Evolutionary conservation across 2,888 invertebrate species (phyloP).

Genomic region (Philereme vetulata): DNA sequence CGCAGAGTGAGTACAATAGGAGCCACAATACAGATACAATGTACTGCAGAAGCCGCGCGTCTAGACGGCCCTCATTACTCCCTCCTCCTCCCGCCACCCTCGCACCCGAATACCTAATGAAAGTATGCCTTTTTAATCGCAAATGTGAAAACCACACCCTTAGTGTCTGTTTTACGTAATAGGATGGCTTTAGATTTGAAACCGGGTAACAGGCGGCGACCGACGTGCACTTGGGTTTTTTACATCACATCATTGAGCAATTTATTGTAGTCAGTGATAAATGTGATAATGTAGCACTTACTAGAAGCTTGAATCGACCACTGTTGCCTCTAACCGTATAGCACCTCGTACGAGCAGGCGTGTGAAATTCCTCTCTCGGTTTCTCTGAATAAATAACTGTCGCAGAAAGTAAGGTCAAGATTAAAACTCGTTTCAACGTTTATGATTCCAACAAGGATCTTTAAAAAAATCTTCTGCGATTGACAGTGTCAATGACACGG

Average conservation of each 20-base stretch:
- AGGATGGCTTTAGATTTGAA: not conserved
- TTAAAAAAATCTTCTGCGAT: slow-evolving; percentile 28
- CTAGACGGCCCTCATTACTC: slow-evolving; percentile 74
- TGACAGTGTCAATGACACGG: slow-evolving; percentile 39
- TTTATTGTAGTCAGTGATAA: not conserved
- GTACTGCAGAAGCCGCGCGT: slow-evolving; percentile 62
- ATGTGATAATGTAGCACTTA: not conserved
- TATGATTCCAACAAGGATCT: slow-evolving; percentile 22
- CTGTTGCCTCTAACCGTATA: slow-evolving; percentile 16
- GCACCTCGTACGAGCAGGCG: slow-evolving; percentile 10
- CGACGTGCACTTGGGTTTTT: too few species aligned
- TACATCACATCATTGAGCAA: too few species aligned
- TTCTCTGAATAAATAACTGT: slow-evolving; percentile 23
- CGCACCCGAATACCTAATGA: slow-evolving; percentile 59
- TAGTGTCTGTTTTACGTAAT: not conserved
- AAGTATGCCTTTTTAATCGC: slow-evolving; percentile 65
- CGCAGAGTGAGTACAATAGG: slow-evolving; percentile 45
- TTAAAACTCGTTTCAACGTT: slow-evolving; percentile 23
- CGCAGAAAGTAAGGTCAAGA: slow-evolving; percentile 27
- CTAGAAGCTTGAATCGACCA: slow-evolving; percentile 10
- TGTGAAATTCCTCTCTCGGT: slow-evolving; percentile 24
- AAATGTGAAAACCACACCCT: slow-evolving; percentile 29
- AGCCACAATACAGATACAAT: slow-evolving; percentile 64
- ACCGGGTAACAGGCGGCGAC: not conserved
- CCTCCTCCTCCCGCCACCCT: slow-evolving; percentile 45